phyloP scores from a whole-genome alignment of 2,113 vertebrate species.

The Calyptommatus sinebrachiatus region DNA sequence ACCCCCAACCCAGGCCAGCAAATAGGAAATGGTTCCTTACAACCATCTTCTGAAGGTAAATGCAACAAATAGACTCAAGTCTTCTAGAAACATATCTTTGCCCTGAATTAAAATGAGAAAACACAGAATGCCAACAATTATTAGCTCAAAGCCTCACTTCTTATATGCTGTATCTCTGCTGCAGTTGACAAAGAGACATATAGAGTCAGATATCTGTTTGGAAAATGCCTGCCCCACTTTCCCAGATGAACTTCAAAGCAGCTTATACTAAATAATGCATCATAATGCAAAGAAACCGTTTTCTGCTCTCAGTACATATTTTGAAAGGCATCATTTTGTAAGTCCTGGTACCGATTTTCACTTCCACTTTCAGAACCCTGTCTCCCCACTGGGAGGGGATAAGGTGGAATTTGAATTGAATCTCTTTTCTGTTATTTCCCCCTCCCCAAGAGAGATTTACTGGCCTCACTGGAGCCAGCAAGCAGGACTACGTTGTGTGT shows the following conservation, averaged over 20 bases:
- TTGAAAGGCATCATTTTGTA: constrained; percentile 1
- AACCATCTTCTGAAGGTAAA: too few species aligned
- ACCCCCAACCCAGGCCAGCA: too few species aligned
- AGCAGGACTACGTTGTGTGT: too few species aligned
- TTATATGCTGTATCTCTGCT: neutral
- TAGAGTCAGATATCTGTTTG: neutral
- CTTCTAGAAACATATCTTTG: neutral
- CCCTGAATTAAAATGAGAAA: neutral
- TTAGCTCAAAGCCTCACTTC: neutral
- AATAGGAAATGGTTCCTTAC: too few species aligned
- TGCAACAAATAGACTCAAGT: neutral
- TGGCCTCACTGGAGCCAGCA: neutral
- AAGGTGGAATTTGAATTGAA: too few species aligned
- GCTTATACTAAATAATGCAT: constrained; percentile 15
- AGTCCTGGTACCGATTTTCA: neutral
- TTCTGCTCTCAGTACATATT: neutral
- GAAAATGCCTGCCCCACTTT: neutral
- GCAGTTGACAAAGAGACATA: neutral
- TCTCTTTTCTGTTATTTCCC: too few species aligned
- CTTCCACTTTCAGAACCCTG: neutral
- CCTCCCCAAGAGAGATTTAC: neutral
- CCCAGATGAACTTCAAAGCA: neutral
- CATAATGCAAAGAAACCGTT: neutral
- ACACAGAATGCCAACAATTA: too few species aligned
- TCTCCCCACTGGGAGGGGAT: neutral